Evolutionary conservation across 2,113 vertebrate species (phyloP).

Genomic region (Forbesichthys papilliferus): DNA sequence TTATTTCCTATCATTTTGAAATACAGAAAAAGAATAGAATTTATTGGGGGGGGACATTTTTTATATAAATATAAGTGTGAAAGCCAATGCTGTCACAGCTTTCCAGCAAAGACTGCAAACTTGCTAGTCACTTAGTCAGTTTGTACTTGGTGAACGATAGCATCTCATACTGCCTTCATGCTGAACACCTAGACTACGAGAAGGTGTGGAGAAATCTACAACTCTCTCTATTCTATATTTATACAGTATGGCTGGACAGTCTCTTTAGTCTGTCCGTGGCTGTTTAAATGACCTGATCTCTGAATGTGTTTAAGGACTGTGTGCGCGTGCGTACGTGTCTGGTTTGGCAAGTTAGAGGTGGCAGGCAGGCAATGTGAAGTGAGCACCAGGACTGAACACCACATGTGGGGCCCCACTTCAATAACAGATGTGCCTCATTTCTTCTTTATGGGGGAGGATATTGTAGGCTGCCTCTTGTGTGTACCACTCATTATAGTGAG

Average conservation of each 20-base stretch:
- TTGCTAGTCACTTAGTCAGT: too few relatives aligned
- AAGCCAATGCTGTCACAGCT: too few relatives aligned
- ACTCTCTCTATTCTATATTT: conserved; percentile 8
- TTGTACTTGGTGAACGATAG: too few relatives aligned
- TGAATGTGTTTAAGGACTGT: not conserved
- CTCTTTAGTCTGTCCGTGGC: not conserved
- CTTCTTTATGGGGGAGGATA: conserved; percentile 25
- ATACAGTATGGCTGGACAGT: not conserved
- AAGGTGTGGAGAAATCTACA: not conserved
- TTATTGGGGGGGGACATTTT: too few relatives aligned
- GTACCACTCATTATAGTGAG: not conserved
- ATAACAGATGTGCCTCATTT: conserved; percentile 4
- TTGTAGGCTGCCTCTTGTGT: conserved; percentile 21
- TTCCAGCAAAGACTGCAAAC: too few relatives aligned
- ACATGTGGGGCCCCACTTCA: conserved; percentile 44
- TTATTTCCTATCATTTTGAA: too few relatives aligned
- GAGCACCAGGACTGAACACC: conserved; percentile 40
- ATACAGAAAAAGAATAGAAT: too few relatives aligned
- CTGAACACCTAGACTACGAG: not conserved
- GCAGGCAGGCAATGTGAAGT: conserved; percentile 5
- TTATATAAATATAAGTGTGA: too few relatives aligned
- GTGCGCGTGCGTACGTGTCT: conserved; percentile 27
- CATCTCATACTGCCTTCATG: too few relatives aligned
- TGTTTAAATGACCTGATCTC: conserved; percentile 21
- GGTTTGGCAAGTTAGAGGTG: conserved; percentile 28